Percentiles rank a stretch among this genome's conserved stretches.
Conservation (phyloP, 2,888 invertebrate species). For the Acronicta aceris region DNA sequence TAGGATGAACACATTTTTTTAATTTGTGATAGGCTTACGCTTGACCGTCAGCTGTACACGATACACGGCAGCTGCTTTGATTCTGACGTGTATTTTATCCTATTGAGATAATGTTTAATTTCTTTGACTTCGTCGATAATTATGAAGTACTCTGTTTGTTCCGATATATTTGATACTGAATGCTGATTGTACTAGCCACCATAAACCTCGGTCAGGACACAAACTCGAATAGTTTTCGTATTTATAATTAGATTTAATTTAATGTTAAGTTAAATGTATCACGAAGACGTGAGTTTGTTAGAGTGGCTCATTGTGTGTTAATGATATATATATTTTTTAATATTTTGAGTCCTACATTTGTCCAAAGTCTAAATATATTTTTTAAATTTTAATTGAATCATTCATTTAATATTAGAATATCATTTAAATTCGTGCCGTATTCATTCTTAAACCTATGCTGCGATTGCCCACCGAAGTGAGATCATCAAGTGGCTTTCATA, state of each 20-base stretch:
- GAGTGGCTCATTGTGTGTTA: slow-evolving; percentile 66
- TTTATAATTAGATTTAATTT: slow-evolving; percentile 67
- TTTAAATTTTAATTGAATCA: slow-evolving; percentile 29
- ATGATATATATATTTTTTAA: slow-evolving; percentile 29
- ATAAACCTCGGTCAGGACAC: slow-evolving; percentile 63
- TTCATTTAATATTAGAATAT: slow-evolving; percentile 28
- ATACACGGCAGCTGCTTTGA: too few species aligned
- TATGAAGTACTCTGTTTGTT: too few species aligned
- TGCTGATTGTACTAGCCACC: slow-evolving; percentile 14
- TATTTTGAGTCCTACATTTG: slow-evolving; percentile 53
- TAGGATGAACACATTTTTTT: too few species aligned
- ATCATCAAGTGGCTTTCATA: slow-evolving; percentile 52
- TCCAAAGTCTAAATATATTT: slow-evolving; percentile 54
- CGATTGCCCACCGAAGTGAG: slow-evolving; percentile 67
- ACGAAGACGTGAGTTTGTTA: slow-evolving; percentile 66
- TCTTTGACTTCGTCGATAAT: too few species aligned
- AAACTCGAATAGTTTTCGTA: slow-evolving; percentile 79
- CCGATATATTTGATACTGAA: too few species aligned
- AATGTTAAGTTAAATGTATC: slow-evolving; percentile 56
- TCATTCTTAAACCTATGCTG: slow-evolving; percentile 34
- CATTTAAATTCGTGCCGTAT: slow-evolving; percentile 51
- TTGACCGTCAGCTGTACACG: too few species aligned
- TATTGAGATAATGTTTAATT: too few species aligned
- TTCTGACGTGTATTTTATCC: too few species aligned
- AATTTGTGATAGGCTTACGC: too few species aligned